Percentiles rank a stretch among this genome's conserved stretches.
These are phyloP conservation scores for Diorhabda carinulata DNA, from an alignment of 1,140 invertebrate species.

Conservation along the genomic window DNA sequence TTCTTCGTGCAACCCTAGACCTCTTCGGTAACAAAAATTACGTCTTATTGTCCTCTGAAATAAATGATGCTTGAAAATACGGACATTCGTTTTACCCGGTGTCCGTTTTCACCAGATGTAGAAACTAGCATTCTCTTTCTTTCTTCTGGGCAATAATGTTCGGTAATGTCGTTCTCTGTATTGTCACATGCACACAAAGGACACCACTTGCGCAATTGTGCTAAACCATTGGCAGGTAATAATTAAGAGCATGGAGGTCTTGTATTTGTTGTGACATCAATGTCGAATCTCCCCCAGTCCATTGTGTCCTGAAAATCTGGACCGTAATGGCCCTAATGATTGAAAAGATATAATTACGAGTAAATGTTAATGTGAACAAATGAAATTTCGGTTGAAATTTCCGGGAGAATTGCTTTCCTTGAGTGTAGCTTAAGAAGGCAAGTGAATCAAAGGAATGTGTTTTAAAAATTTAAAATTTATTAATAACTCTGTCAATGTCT, in stretches of 20 bases:
- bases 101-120: slow-evolving; percentile 30
- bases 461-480: too few relatives aligned
- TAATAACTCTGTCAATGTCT: too few relatives aligned
- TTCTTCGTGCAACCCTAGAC: neutral
- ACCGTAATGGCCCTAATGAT: neutral
- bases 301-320: neutral
- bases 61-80: slow-evolving; percentile 6
- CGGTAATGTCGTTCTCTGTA: slow-evolving; percentile 19
- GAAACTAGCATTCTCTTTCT: slow-evolving; percentile 17
- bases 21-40: slow-evolving; percentile 4
- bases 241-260: slow-evolving; percentile 16
- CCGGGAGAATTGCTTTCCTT: too few relatives aligned
- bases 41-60: slow-evolving; percentile 4
- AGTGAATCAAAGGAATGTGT: too few relatives aligned
- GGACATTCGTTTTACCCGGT: slow-evolving; percentile 10
- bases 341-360: too few relatives aligned
- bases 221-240: slow-evolving; percentile 28
- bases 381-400: too few relatives aligned
- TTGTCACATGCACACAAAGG: slow-evolving; percentile 24
- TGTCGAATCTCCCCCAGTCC: slow-evolving; percentile 3
- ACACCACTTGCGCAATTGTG: slow-evolving; percentile 23
- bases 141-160: neutral
- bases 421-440: too few relatives aligned
- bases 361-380: too few relatives aligned
- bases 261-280: slow-evolving; percentile 31